A percentile compares a stretch with the other conserved stretches of the same genome.
Conservation (phyloP, 2,888 invertebrate species). For the Anthrax anthrax region DNA sequence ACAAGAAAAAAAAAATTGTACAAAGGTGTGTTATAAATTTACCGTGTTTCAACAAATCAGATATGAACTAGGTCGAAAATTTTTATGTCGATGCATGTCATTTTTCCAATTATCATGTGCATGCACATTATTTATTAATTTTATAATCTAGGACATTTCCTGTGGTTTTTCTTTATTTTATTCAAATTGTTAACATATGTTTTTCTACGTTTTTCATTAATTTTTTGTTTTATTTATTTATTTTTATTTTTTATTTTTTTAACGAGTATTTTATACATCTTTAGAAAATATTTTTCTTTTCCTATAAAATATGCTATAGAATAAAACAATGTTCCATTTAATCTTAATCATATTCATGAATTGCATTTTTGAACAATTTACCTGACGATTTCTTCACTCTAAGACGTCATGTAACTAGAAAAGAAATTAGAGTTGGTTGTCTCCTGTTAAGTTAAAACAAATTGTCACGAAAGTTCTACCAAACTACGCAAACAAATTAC, state of each 20-base stretch:
- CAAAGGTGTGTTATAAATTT: too few relatives aligned
- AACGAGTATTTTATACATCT: not conserved
- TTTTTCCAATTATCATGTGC: too few relatives aligned
- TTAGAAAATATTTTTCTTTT: too few relatives aligned
- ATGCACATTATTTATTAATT: too few relatives aligned
- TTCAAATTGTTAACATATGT: too few relatives aligned
- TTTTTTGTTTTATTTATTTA: not conserved
- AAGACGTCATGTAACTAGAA: not conserved
- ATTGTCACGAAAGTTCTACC: slow-evolving; percentile 9
- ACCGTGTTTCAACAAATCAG: too few relatives aligned
- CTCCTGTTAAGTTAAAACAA: slow-evolving; percentile 6
- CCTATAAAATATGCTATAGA: too few relatives aligned
- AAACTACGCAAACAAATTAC: slow-evolving; percentile 4
- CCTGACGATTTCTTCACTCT: not conserved
- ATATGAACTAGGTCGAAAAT: too few relatives aligned
- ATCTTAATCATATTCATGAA: not conserved
- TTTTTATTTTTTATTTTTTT: not conserved
- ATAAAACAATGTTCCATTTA: not conserved
- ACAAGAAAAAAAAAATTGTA: too few relatives aligned
- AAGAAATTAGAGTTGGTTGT: not conserved
- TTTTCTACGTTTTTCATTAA: not conserved
- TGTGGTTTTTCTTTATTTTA: not conserved
- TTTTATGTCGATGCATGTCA: too few relatives aligned
- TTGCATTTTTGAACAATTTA: not conserved
- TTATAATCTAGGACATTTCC: not conserved